Base-by-base conservation (phyloP, 2,888 invertebrate species). In the Eupithecia centaureata region DNA sequence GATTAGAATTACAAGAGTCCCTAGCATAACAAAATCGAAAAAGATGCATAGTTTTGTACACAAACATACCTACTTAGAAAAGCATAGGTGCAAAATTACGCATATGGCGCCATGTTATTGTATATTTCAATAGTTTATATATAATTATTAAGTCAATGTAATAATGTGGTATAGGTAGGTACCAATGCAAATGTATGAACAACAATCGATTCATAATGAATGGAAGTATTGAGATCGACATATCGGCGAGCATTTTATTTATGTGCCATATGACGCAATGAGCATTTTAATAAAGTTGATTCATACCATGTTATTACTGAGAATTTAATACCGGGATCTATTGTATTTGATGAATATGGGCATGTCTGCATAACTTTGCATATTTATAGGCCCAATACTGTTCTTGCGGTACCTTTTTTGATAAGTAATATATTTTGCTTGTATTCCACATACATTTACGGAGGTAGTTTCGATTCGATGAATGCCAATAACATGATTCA, bases 201-300 rank as follows among this genome's bases (percentile, higher is more conserved):
- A 61, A 68, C 63, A 68, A 64, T 63, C 69, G 68, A 74, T 74
- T 72, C 67, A 71, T 73, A 63, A 68, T 68, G 69, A 71, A 69
- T 73, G 61, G 68, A 71, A 63, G 57, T 65, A 68, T 66, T 71
- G 68, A 70, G 72, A 68, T 42, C 73, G 67, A 68, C 68, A 65
- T 76, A 71, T 68, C 72, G 64, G 67, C 66, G 61, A 70, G 67
- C 67, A 67, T 68, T 72, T 70, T 71, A 73, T 73, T 72, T 73
- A 67, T 67, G 71, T 64, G 65, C 63, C 68, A 72, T 68, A 65
- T 75, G 72, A 76, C 76, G 74, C 72, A 74, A 73, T 66, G 57
- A 54, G 70, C 62, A 69, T 72, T 72, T 74, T 65, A 72, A 74
- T 74, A 72, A 66, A 65, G 65, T 65, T 72, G 66, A 73, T 72